These are phyloP conservation scores for Trypoxylus dichotomus DNA, from an alignment of 1,140 invertebrate genomes.

Conservation along the genomic window DNA sequence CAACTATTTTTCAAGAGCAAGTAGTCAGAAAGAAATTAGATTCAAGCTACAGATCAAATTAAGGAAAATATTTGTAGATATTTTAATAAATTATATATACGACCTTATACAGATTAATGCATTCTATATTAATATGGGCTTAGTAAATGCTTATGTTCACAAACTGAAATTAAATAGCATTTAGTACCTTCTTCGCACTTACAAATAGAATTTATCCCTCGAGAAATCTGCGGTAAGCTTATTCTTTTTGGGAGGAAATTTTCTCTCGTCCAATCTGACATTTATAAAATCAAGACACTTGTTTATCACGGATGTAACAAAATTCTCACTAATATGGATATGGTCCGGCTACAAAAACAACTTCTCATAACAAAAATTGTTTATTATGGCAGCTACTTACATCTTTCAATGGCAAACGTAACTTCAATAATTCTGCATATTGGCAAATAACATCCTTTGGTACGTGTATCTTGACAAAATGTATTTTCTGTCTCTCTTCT, in stretches of 20 bases:
- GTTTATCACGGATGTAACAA: slow-evolving; percentile 13
- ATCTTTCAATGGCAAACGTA: slow-evolving; percentile 85
- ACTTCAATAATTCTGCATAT: slow-evolving; percentile 85
- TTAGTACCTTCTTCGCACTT: slow-evolving; percentile 49
- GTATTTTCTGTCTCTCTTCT: slow-evolving; percentile 61
- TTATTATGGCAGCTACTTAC: slow-evolving; percentile 50
- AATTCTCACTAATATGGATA: slow-evolving; percentile 13
- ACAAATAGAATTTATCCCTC: slow-evolving; percentile 73
- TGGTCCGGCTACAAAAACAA: slow-evolving; percentile 20
- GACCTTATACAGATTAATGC: no score
- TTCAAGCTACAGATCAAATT: no score
- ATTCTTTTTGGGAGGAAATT: slow-evolving; percentile 59
- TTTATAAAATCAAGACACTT: slow-evolving; percentile 37
- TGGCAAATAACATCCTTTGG: slow-evolving; percentile 76
- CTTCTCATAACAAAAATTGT: not conserved
- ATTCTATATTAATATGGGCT: no score
- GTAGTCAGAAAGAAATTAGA: no score
- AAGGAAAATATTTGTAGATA: no score
- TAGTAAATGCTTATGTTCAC: no score
- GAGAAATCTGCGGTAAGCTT: slow-evolving; percentile 68
- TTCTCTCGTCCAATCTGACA: slow-evolving; percentile 56
- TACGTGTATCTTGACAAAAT: slow-evolving; percentile 76
- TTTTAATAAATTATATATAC: no score
- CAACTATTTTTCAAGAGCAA: no score
- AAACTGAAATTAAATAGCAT: no score